Evolutionary conservation across 2,113 vertebrate genomes (phyloP), one percentile per base, ranked within the genome.

Genomic region (Papio anubis): DNA sequence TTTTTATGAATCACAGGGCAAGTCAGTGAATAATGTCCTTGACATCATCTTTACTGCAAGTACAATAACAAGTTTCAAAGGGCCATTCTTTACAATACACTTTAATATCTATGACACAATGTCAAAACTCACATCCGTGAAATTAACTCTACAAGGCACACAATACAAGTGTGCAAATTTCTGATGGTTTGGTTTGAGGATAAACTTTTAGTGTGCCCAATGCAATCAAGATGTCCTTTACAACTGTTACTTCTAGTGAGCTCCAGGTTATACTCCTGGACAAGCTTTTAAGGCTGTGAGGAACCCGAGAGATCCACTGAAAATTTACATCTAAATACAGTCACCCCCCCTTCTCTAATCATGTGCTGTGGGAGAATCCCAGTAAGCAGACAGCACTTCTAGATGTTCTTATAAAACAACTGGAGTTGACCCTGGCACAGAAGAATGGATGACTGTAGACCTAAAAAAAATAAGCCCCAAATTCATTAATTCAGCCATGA

Each of bases 91-190:
- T 79, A 82, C 8, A 45, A 32, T 43, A 32, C 48, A 61, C 43
- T 88, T 90, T 89, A 92, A 80, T 57, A 93, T 61, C 27, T 96
- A 55, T 52, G 61, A 59, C 23, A n/a, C 20, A 93, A 59, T 50
- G 72, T 23, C 17, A 43, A 84, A 90, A 35, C 43, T 94, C 59
- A 9, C 10, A 76, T n/a, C 45, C 55, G 9, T 76, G 43, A 87
- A 75, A 93, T 45, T 52, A 88, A 94, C 91, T 88, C 30, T 68
- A 14, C 20, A 35, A 93, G 45, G 21, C 38, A 38, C 5, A 86
- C 93, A 84, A 83, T 21, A 73, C 17, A 70, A 70, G 13, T 21
- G 11, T 18, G 3, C 14, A 64, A 7, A 1, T 76, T 94, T 81
- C 61, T 84, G 48, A 80, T 88, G 61, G 9, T 45, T 52, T 94